phyloP scores from a whole-genome alignment of 2,888 invertebrate genomes.

The Spodoptera picta region DNA sequence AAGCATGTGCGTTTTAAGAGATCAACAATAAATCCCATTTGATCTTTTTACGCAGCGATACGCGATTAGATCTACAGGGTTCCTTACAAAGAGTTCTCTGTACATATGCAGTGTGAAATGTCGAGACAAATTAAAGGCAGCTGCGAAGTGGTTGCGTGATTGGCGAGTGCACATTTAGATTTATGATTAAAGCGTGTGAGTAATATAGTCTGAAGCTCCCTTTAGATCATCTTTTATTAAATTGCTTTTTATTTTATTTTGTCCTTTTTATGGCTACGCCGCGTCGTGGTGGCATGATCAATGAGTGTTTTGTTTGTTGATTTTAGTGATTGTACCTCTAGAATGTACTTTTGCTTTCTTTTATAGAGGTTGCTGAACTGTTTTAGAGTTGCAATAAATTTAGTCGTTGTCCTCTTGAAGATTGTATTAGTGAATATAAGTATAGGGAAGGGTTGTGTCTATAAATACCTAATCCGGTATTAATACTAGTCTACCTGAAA shows the following conservation, averaged over 20 bases:
- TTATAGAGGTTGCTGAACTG: no score
- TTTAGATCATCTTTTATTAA: slow-evolving; percentile 52
- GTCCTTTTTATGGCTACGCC: slow-evolving; percentile 9
- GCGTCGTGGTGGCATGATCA: slow-evolving; percentile 17
- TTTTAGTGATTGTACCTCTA: background rate
- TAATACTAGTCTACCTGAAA: no score
- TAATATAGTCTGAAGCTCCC: slow-evolving; percentile 48
- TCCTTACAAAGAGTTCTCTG: slow-evolving; percentile 59
- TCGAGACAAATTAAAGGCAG: slow-evolving; percentile 83
- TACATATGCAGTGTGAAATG: slow-evolving; percentile 71
- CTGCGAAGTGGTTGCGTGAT: slow-evolving; percentile 77
- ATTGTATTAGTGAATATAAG: no score
- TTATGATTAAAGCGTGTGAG: slow-evolving; percentile 70
- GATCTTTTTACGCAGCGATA: slow-evolving; percentile 56
- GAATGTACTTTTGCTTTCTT: no score
- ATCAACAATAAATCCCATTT: slow-evolving; percentile 34
- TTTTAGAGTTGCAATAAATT: no score
- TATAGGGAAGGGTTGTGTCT: no score
- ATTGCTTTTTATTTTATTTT: slow-evolving; percentile 17
- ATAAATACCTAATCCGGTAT: no score
- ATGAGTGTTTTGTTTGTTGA: background rate
- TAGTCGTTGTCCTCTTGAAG: no score
- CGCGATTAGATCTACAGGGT: slow-evolving; percentile 55
- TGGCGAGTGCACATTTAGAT: slow-evolving; percentile 80
- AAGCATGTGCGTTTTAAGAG: slow-evolving; percentile 27